Conservation (phyloP, 1,140 invertebrate species). For the Bradysia coprophila region DNA sequence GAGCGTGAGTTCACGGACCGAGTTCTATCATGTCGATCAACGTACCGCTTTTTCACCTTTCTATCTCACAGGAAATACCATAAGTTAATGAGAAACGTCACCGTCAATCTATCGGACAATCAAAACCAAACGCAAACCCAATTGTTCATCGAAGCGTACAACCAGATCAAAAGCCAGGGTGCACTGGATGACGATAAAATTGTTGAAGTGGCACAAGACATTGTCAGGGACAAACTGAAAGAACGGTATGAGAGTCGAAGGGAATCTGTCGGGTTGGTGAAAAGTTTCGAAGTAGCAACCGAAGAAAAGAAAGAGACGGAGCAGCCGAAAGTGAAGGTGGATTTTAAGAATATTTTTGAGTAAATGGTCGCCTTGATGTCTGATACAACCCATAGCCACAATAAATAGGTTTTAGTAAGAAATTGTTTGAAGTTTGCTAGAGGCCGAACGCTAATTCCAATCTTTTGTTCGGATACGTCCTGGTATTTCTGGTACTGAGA, state of each 20-base stretch:
- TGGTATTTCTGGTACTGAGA: no score
- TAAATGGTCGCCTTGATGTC: no score
- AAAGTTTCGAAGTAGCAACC: neutral
- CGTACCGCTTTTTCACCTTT: constrained; percentile 6
- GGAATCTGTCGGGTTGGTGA: neutral
- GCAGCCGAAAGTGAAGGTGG: constrained; percentile 4
- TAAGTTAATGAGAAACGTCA: constrained; percentile 27
- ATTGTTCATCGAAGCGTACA: constrained; percentile 35
- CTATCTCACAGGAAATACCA: constrained; percentile 42
- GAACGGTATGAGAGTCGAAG: constrained; percentile 5
- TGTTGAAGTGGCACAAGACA: constrained; percentile 25
- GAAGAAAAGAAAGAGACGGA: neutral
- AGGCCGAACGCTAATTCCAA: no score
- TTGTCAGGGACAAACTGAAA: constrained; percentile 18
- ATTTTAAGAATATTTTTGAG: no score
- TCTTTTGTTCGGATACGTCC: no score
- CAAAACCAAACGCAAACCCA: constrained; percentile 31
- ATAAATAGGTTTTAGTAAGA: no score
- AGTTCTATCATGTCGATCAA: constrained; percentile 1
- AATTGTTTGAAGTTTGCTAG: no score
- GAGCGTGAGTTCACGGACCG: constrained; percentile 45
- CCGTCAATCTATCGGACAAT: constrained; percentile 27
- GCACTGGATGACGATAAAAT: constrained; percentile 26
- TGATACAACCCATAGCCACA: no score
- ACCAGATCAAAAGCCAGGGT: constrained; percentile 28